These are phyloP conservation scores for Cataglyphis altisquamis DNA, from an alignment of 2,888 invertebrate genomes.

Conservation along the genomic window DNA sequence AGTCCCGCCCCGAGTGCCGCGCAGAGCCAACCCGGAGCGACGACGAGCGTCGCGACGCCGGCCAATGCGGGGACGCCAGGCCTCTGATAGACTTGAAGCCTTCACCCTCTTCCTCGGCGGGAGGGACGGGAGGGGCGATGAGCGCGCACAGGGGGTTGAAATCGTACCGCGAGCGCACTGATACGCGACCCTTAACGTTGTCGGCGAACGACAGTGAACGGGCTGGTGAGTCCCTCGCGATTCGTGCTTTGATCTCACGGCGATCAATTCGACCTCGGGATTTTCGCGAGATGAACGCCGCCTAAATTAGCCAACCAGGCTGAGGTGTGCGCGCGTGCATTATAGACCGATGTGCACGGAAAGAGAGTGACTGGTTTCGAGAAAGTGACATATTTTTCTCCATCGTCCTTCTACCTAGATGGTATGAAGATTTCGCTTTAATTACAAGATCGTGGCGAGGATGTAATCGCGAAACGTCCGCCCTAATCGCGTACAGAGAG, in stretches of 20 bases:
- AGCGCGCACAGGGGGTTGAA: slow-evolving; percentile 16
- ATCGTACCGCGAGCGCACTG: slow-evolving; percentile 66
- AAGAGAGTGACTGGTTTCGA: neutral
- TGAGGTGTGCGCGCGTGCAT: slow-evolving; percentile 1
- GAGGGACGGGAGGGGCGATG: neutral
- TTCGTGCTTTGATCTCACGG: slow-evolving; percentile 9
- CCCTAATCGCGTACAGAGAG: neutral
- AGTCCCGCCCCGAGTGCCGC: slow-evolving; percentile 77
- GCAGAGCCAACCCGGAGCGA: slow-evolving; percentile 78
- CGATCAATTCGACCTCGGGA: slow-evolving; percentile 23
- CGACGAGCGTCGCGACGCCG: slow-evolving; percentile 76
- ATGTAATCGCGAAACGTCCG: slow-evolving; percentile 24
- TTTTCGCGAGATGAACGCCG: slow-evolving; percentile 21
- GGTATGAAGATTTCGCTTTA: neutral
- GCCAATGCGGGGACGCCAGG: slow-evolving; percentile 78
- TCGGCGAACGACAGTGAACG: slow-evolving; percentile 34
- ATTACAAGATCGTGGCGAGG: neutral
- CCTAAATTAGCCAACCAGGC: neutral
- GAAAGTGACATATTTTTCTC: neutral
- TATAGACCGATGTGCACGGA: neutral
- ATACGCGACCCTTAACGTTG: slow-evolving; percentile 74
- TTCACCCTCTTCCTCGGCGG: slow-evolving; percentile 42
- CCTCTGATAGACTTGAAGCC: slow-evolving; percentile 75
- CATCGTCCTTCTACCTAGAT: neutral
- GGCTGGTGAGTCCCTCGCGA: slow-evolving; percentile 10